Percentiles rank a stretch among this genome's conserved stretches.
Evolutionary conservation across 2,113 vertebrate genomes (phyloP).

Genomic region (Etheostoma spectabile): DNA sequence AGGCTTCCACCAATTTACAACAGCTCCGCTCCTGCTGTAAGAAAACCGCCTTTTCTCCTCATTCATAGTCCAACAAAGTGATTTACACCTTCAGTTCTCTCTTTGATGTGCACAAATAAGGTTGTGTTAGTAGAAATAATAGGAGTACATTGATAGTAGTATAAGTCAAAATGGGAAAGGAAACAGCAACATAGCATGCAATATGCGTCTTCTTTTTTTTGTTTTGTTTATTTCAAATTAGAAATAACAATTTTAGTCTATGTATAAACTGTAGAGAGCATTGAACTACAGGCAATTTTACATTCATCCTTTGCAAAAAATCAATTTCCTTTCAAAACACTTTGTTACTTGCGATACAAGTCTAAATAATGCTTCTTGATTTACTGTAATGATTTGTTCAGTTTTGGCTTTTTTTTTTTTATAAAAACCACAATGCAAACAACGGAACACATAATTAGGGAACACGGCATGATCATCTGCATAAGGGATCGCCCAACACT

Average conservation of each 20-base stretch:
- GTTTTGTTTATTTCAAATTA: not conserved
- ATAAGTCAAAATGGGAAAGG: not conserved
- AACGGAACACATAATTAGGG: no score
- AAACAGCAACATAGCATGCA: not conserved
- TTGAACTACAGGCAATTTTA: not conserved
- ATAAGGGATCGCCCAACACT: no score
- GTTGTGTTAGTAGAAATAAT: no score
- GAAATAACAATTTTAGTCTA: not conserved
- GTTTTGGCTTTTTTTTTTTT: no score
- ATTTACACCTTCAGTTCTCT: not conserved
- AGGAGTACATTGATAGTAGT: no score
- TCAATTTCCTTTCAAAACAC: no score
- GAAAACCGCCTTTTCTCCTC: not conserved
- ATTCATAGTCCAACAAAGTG: not conserved
- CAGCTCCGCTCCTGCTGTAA: constrained; percentile 68
- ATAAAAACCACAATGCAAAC: no score
- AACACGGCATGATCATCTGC: no score
- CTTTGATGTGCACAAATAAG: not conserved
- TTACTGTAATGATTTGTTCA: no score
- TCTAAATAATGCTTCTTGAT: no score
- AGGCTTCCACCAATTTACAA: constrained; percentile 72
- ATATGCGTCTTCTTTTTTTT: not conserved
- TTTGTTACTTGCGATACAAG: no score
- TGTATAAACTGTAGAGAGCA: not conserved
- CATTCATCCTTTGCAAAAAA: not conserved